Base-by-base conservation (phyloP, 1,140 invertebrate genomes). In the Phthorimaea operculella region DNA sequence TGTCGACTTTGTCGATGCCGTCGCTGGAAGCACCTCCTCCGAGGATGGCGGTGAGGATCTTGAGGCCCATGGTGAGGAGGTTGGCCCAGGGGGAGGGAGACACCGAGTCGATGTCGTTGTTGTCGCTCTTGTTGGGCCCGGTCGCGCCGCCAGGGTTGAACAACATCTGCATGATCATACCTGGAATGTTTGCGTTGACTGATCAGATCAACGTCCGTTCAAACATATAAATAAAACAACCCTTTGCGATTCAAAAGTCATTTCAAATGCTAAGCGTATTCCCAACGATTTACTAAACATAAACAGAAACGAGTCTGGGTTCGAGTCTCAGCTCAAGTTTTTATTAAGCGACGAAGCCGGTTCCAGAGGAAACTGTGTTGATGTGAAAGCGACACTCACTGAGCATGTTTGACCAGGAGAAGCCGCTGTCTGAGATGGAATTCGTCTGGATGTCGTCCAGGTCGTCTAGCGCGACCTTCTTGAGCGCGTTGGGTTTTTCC, bases 1-100 rank as follows among this genome's bases (percentile, higher is more conserved):
- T 94, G 83, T 95, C 94, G 34, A 95, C 93, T 83, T 95, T 96
- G 76, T 95, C 94, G 72, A 95, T 95, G 52, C 93, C 93, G 73
- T 95, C 93, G 63, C 87, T 89, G 8, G 89, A 89, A 1, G 88
- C 87, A 18, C 89, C 90, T 36, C 93, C 93, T 34, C 93, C 93
- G 14, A 96, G 83, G 54, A 96, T 87, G 10, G 93, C 93, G 1
- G 93, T 93, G 42, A 96, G 84, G 57, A 96, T 92, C 75, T 94
- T 92, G 10, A 96, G 87, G 47, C 90, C 90, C 88, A 82, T 79
- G 1, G 93, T 91, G n/a, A 96, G 82, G 0, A 95, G 83, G 76
- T 94, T 93, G n/a, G 93, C 90, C 93, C 93, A 95, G 4, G 93
- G 92, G 15, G 93, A 94, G 8, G 91, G 87, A 5, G 90, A 88